phyloP scores from a whole-genome alignment of 2,888 invertebrate species.

The Hemistola chrysoprasaria region DNA sequence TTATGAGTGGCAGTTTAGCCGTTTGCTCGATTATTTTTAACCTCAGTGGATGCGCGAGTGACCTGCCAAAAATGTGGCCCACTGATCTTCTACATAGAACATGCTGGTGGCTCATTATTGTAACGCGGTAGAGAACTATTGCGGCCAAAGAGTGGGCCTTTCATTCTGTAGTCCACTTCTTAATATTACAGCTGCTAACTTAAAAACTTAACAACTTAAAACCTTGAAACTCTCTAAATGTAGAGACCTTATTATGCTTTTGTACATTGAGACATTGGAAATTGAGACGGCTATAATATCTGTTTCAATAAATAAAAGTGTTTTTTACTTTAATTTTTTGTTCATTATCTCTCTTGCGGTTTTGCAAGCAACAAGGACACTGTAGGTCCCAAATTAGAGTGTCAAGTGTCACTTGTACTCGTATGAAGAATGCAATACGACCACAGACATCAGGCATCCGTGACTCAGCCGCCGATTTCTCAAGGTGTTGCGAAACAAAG shows the following conservation, averaged over 20 bases:
- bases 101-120: slow-evolving; percentile 20
- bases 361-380: too few relatives aligned
- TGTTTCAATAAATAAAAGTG: too few relatives aligned
- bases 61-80: slow-evolving; percentile 74
- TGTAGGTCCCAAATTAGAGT: too few relatives aligned
- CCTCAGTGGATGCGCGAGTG: slow-evolving; percentile 41
- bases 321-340: too few relatives aligned
- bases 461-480: slow-evolving; percentile 13
- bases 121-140: slow-evolving; percentile 14
- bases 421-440: slow-evolving; percentile 16
- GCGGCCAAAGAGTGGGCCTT: slow-evolving; percentile 7
- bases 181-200: neutral
- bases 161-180: neutral
- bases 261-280: too few relatives aligned
- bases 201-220: too few relatives aligned
- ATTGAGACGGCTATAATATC: too few relatives aligned
- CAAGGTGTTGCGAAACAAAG: slow-evolving; percentile 9
- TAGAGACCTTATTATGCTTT: too few relatives aligned
- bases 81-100: slow-evolving; percentile 56
- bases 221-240: too few relatives aligned
- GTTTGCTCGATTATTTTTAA: slow-evolving; percentile 11
- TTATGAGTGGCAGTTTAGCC: slow-evolving; percentile 5
- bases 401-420: too few relatives aligned
- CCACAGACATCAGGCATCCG: neutral
- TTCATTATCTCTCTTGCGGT: too few relatives aligned